phyloP scores from a whole-genome alignment of 2,888 invertebrate genomes.

The Clistopyga incitator region DNA sequence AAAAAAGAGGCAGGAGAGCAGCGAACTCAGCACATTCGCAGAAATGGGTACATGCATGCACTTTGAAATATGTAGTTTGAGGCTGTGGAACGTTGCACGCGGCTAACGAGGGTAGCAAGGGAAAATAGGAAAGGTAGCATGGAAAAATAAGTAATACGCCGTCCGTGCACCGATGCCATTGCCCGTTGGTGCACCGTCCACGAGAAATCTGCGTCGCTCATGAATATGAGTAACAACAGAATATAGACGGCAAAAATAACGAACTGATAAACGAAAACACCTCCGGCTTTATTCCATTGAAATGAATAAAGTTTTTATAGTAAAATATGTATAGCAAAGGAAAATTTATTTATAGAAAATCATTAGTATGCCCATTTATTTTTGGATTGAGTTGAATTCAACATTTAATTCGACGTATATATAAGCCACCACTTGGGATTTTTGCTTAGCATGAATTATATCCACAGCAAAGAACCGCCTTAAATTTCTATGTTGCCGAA shows the following conservation, averaged over 20 bases:
- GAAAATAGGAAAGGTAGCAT: background rate
- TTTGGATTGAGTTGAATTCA: too few relatives aligned
- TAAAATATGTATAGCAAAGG: too few relatives aligned
- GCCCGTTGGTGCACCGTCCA: background rate
- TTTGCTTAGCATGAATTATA: too few relatives aligned
- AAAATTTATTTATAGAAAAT: too few relatives aligned
- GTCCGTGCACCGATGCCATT: background rate
- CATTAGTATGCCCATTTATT: background rate
- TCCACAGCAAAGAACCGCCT: too few relatives aligned
- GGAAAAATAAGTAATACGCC: slow-evolving; percentile 6
- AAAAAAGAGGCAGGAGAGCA: background rate
- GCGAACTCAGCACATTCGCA: background rate
- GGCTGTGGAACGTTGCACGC: background rate
- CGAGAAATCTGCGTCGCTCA: slow-evolving; percentile 21
- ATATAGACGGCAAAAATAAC: background rate
- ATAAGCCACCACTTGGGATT: too few relatives aligned
- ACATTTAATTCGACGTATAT: too few relatives aligned
- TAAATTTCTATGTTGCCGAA: too few relatives aligned
- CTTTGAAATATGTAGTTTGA: slow-evolving; percentile 21
- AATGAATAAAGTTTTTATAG: background rate
- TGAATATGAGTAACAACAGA: slow-evolving; percentile 7
- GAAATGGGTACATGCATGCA: background rate
- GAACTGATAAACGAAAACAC: background rate
- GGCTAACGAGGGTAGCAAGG: background rate
- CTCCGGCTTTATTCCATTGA: background rate